Evolutionary conservation across 1,140 invertebrate genomes (phyloP).

Genomic region (Neoseiulus cucumeris): DNA sequence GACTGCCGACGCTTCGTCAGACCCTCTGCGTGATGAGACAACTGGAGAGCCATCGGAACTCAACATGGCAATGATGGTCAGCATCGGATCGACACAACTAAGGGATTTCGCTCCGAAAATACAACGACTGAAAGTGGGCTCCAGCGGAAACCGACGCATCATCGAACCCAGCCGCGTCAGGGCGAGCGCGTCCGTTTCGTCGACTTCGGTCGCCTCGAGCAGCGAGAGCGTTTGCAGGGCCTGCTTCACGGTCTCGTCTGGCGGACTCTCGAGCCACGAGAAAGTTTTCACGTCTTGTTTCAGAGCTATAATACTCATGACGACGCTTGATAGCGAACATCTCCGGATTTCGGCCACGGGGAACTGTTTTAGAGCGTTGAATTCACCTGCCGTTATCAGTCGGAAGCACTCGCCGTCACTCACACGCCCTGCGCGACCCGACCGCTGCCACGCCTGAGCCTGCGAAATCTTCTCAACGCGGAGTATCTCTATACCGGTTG

Average conservation of each 20-base stretch:
- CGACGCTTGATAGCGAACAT: neutral
- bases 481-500: constrained; percentile 60
- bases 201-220: neutral
- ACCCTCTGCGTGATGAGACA: neutral
- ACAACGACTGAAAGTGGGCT: neutral
- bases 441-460: constrained; percentile 75
- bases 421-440: constrained; percentile 61
- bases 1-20: constrained; percentile 1
- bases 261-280: neutral
- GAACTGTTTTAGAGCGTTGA: neutral
- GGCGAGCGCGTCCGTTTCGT: neutral
- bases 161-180: neutral
- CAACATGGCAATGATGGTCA: neutral
- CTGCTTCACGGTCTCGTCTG: neutral
- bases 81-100: neutral
- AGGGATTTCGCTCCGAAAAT: constrained; percentile 1
- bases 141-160: constrained; percentile 7
- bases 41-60: neutral
- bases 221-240: neutral
- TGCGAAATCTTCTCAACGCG: constrained; percentile 63
- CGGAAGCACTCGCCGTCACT: constrained; percentile 1
- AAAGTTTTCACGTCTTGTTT: neutral
- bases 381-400: constrained; percentile 3
- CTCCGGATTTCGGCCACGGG: neutral
- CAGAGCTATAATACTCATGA: neutral